phyloP scores from a whole-genome alignment of 2,797 vertebrate genomes.

The Poeciliopsis infans region DNA sequence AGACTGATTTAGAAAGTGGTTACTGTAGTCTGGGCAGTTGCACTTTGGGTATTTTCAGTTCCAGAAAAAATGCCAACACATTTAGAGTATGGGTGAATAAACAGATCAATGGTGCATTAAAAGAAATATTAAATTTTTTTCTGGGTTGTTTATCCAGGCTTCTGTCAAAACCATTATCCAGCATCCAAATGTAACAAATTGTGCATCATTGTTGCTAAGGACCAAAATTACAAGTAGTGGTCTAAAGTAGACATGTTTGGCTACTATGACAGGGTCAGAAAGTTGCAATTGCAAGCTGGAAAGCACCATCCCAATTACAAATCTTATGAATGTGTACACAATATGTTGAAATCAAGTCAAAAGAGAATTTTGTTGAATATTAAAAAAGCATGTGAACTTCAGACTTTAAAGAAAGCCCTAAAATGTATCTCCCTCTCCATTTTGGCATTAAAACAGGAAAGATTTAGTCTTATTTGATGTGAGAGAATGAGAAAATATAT shows the following conservation, averaged over 20 bases:
- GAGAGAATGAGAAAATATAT: neutral
- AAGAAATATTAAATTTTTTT: neutral
- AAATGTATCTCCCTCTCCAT: neutral
- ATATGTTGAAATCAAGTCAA: neutral
- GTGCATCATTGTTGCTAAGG: neutral
- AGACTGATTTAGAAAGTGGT: conserved; percentile 44
- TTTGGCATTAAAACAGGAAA: neutral
- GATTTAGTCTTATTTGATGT: neutral
- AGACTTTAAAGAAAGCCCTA: neutral
- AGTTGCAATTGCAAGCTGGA: neutral
- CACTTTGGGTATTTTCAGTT: conserved; percentile 20
- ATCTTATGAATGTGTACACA: no score
- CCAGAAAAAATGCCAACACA: conserved; percentile 17
- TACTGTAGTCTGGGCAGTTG: neutral
- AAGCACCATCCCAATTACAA: neutral
- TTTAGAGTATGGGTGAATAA: conserved; percentile 23
- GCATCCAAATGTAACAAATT: neutral
- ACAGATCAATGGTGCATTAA: neutral
- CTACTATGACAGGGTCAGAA: neutral
- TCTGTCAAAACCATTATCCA: neutral
- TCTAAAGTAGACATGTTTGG: neutral
- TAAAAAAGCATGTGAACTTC: neutral
- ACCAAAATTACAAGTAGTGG: neutral
- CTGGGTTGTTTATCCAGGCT: neutral
- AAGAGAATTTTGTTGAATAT: neutral